Base-by-base conservation (phyloP, 92 coral and sea anemone species). In the Epizoanthus scotinus region DNA sequence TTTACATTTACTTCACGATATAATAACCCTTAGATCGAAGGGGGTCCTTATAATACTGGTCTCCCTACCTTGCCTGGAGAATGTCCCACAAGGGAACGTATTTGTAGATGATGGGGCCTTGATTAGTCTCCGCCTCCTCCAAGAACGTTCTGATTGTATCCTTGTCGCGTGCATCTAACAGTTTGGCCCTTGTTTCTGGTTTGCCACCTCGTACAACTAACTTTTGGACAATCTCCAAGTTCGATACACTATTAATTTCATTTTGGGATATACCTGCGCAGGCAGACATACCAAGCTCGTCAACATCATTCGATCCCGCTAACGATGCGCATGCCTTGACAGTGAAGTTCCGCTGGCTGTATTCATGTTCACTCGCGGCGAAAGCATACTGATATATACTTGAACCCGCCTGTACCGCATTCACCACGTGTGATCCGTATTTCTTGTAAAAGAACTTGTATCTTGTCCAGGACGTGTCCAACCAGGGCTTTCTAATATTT, bases 381-480 rank as follows among this genome's bases (percentile, higher is more conserved):
- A 88, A 88, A 2, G 84, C 88, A 38, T 88, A 85, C 27, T 85
- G 88, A 86, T 84, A 63, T 40, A 88, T 57, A 49, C 91, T 88
- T 21, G 91, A 60, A 15, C 91, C 91, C 8, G 57, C 80, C 4
- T 42, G 36, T 3, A 85, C 87, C 2, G 64, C 66, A 8, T 70
- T 73, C 24, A 88, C 85, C 15, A 88, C 84, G 29, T 88, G 91
- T 1, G 91, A 83, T 9, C 91, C 91, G 58, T 87, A 74, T 25
- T 64, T 84, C 59, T 83, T 34, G 18, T 78, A 59, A 55, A 87
- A 83, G 6, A 60, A 60, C 66, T 73, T 74, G 87, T 86, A 86
- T 27, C 54, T 22, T 15, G 26, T 63, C 90, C 90, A 86, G 6
- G 91, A 84, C 13, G 24, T 29, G 13, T 28, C 28, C 8, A 50